Percentiles rank a stretch among this genome's conserved stretches.
phyloP scores from a whole-genome alignment of 2,888 invertebrate genomes.

The Eudasyphora cyanicolor region DNA sequence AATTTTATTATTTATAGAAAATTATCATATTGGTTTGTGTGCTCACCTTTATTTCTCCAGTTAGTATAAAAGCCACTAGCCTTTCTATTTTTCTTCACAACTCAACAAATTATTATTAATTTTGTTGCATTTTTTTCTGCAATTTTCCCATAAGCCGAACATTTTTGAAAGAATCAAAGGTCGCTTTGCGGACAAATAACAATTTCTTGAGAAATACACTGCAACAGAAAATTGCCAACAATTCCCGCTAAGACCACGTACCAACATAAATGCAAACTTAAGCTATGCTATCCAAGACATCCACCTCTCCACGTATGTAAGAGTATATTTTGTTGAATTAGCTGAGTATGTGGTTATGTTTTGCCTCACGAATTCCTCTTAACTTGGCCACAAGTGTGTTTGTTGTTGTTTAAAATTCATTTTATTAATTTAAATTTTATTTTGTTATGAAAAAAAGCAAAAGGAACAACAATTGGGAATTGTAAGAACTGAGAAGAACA shows the following conservation, averaged over 20 bases:
- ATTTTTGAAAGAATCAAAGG: conserved; percentile 6
- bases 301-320: neutral
- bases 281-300: neutral
- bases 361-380: neutral
- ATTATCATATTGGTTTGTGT: no score
- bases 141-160: neutral
- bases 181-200: neutral
- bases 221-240: neutral
- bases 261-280: neutral
- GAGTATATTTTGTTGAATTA: neutral
- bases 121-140: neutral
- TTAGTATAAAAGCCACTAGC: no score
- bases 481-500: no score
- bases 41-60: no score
- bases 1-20: no score
- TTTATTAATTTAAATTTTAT: conserved; percentile 52
- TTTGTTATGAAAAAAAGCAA: conserved; percentile 1
- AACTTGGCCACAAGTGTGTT: conserved; percentile 45
- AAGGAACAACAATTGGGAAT: neutral
- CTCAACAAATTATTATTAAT: neutral
- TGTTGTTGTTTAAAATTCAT: conserved; percentile 40
- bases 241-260: neutral
- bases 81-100: neutral
- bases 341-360: neutral
- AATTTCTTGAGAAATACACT: neutral